Conservation (phyloP, 2,797 vertebrate species). For the Cyclura pinguis region DNA sequence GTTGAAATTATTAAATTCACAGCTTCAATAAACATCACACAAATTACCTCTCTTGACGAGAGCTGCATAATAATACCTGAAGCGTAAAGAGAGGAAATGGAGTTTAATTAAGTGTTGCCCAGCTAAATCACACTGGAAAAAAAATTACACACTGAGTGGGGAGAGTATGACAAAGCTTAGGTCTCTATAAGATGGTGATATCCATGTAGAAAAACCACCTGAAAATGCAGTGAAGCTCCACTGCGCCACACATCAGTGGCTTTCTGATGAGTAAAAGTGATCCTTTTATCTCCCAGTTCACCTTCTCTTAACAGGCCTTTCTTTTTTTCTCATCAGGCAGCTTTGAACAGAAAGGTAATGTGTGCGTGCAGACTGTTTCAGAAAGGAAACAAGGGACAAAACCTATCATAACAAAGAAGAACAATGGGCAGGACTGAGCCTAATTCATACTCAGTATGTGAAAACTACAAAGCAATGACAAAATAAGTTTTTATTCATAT, state of each 20-base stretch:
- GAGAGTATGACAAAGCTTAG: constrained; percentile 56
- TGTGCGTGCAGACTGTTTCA: background rate
- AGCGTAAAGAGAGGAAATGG: constrained; percentile 76
- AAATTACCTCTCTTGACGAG: constrained; percentile 78
- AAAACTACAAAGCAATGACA: constrained; percentile 37
- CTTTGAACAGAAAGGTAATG: constrained; percentile 1
- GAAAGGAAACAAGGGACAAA: constrained; percentile 24
- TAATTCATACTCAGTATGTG: constrained; percentile 45
- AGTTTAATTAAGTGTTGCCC: constrained; percentile 82
- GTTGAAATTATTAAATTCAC: constrained; percentile 78
- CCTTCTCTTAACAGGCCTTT: background rate
- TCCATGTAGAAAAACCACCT: constrained; percentile 36
- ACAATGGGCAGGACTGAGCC: constrained; percentile 30
- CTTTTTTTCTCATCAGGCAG: constrained; percentile 24
- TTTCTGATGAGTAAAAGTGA: constrained; percentile 48
- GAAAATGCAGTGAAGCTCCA: constrained; percentile 40
- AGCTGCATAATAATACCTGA: constrained; percentile 77
- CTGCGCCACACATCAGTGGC: constrained; percentile 19
- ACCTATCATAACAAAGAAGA: constrained; percentile 19
- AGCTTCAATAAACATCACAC: constrained; percentile 79
- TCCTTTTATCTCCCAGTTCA: constrained; percentile 24
- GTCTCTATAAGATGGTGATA: constrained; percentile 12
- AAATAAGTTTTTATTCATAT: constrained; percentile 20
- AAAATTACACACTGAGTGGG: constrained; percentile 27
- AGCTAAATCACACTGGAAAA: constrained; percentile 74